Evolutionary conservation across 2,888 invertebrate genomes (phyloP).

Genomic region (Drosophila affinis): DNA sequence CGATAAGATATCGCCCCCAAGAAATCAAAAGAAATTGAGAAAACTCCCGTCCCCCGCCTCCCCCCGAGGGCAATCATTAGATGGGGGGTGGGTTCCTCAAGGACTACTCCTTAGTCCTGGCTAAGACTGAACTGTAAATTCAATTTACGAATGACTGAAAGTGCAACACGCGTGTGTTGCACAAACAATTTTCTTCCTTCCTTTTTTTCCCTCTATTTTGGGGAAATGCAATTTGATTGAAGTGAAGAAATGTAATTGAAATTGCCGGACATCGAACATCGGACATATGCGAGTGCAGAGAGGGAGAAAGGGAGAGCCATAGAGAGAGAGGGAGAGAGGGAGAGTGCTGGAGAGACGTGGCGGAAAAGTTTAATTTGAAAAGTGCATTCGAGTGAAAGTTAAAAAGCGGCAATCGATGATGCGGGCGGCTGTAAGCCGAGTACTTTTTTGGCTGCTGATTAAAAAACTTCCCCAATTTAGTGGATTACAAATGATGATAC

Average conservation of each 20-base stretch:
- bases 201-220: constrained; percentile 8
- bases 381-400: constrained; percentile 37
- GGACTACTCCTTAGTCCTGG: background rate
- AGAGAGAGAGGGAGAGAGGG: background rate
- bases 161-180: constrained; percentile 71
- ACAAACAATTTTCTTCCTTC: constrained; percentile 44
- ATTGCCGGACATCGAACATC: constrained; percentile 50
- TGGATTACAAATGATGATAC: background rate
- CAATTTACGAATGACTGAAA: constrained; percentile 75
- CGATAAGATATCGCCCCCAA: constrained; percentile 50
- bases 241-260: constrained; percentile 78
- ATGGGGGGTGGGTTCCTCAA: constrained; percentile 5
- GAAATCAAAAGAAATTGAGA: constrained; percentile 56
- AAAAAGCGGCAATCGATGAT: constrained; percentile 11
- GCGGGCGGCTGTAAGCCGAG: background rate
- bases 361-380: constrained; percentile 29
- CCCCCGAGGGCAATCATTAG: constrained; percentile 72
- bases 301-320: background rate
- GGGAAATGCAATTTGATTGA: constrained; percentile 67
- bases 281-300: constrained; percentile 40
- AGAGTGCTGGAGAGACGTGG: constrained; percentile 2
- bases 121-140: constrained; percentile 64
- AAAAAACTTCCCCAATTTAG: background rate
- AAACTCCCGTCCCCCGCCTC: constrained; percentile 38
- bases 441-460: constrained; percentile 3